These are phyloP conservation scores for Chiloscyllium punctatum DNA, from an alignment of 2,797 vertebrate species.

Conservation along the genomic window DNA sequence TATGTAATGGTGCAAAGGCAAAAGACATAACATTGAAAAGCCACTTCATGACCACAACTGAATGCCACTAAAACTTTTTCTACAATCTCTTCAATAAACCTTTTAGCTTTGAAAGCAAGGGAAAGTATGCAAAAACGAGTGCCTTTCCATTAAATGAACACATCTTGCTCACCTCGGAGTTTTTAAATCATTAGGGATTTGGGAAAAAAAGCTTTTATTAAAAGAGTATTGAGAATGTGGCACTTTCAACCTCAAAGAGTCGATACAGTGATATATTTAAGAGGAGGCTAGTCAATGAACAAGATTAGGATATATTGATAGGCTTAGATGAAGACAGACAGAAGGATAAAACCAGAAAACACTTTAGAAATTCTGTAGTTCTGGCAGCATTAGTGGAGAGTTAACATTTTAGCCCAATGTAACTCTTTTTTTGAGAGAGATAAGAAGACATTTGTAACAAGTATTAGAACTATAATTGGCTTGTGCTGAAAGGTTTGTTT, in stretches of 20 bases:
- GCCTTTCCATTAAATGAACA: neutral
- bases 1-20: neutral
- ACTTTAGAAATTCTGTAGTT: too few species aligned
- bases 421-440: neutral
- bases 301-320: neutral
- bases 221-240: neutral
- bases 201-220: neutral
- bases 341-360: neutral
- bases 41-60: neutral
- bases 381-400: too few species aligned
- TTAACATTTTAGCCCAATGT: too few species aligned
- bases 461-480: neutral
- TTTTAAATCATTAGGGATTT: neutral
- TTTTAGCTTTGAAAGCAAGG: neutral
- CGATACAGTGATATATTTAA: too few species aligned
- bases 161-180: neutral
- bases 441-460: neutral
- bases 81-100: neutral
- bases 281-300: neutral
- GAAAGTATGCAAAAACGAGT: neutral
- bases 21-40: neutral
- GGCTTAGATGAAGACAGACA: neutral
- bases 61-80: neutral
- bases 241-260: neutral
- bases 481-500: neutral